Conservation (phyloP, 1,140 invertebrate genomes). For the Streblospio benedicti region DNA sequence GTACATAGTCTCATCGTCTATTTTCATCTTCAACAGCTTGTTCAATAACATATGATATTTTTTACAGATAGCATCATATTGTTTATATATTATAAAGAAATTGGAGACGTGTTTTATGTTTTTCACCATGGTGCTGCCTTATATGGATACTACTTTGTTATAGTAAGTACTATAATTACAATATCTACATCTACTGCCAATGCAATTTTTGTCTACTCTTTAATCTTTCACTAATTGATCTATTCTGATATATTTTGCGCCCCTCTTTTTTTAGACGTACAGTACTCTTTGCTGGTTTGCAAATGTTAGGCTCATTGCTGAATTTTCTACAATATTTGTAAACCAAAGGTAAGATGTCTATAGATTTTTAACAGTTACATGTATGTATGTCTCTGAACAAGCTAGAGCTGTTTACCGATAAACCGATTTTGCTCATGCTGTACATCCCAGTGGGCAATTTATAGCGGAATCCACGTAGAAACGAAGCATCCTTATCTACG, state of each 20-base stretch:
- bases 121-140: slow-evolving; percentile 39
- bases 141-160: slow-evolving; percentile 38
- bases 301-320: slow-evolving; percentile 39
- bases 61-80: slow-evolving; percentile 35
- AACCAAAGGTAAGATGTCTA: slow-evolving; percentile 32
- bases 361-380: background rate
- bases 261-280: slow-evolving; percentile 31
- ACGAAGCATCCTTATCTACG: too few relatives aligned
- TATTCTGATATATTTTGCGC: too few relatives aligned
- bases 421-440: too few relatives aligned
- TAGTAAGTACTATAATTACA: slow-evolving; percentile 31
- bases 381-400: background rate
- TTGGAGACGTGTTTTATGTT: slow-evolving; percentile 38
- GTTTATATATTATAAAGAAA: slow-evolving; percentile 33
- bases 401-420: too few relatives aligned
- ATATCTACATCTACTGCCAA: too few relatives aligned
- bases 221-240: too few relatives aligned
- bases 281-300: slow-evolving; percentile 41
- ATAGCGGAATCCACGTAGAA: too few relatives aligned
- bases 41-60: too few relatives aligned
- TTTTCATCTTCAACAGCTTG: slow-evolving; percentile 15
- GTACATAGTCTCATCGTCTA: too few relatives aligned
- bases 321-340: slow-evolving; percentile 44
- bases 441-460: too few relatives aligned
- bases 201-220: too few relatives aligned